Conservation (phyloP, 2,888 invertebrate genomes). For the Chaetogeoica ovagalla region DNA sequence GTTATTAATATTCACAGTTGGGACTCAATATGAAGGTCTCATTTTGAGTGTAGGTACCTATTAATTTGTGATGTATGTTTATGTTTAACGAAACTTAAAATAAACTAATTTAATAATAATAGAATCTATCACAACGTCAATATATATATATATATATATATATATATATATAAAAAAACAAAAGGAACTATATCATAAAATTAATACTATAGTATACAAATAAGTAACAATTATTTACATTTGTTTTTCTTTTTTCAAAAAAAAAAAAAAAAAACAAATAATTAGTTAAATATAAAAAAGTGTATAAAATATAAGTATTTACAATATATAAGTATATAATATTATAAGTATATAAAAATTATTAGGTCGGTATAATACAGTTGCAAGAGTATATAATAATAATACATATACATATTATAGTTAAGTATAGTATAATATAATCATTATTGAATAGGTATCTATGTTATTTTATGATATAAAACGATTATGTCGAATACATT, state of each 20-base stretch:
- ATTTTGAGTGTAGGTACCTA: too few species aligned
- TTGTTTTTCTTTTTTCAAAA: background rate
- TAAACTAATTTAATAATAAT: constrained; percentile 41
- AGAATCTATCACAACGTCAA: constrained; percentile 49
- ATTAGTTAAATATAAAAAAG: background rate
- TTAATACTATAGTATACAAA: constrained; percentile 42
- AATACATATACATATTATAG: too few species aligned
- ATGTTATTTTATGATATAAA: too few species aligned
- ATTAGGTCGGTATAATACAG: background rate
- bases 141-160: background rate
- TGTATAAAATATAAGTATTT: background rate
- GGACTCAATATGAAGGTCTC: background rate
- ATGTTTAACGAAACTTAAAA: constrained; percentile 33
- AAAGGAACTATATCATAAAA: constrained; percentile 47
- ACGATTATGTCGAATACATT: too few species aligned
- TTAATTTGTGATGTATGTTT: constrained; percentile 13
- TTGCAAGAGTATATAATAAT: too few species aligned
- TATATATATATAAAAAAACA: constrained; percentile 18
- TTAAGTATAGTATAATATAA: too few species aligned
- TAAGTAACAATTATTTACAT: constrained; percentile 50
- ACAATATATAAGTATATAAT: background rate
- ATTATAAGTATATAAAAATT: background rate
- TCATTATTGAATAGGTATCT: too few species aligned
- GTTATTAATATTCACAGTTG: constrained; percentile 8
- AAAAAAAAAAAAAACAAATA: constrained; percentile 2